Percentiles rank a stretch among this genome's conserved stretches.
These are phyloP conservation scores for Tethea ocularis DNA, from an alignment of 2,888 invertebrate genomes.

Conservation along the genomic window DNA sequence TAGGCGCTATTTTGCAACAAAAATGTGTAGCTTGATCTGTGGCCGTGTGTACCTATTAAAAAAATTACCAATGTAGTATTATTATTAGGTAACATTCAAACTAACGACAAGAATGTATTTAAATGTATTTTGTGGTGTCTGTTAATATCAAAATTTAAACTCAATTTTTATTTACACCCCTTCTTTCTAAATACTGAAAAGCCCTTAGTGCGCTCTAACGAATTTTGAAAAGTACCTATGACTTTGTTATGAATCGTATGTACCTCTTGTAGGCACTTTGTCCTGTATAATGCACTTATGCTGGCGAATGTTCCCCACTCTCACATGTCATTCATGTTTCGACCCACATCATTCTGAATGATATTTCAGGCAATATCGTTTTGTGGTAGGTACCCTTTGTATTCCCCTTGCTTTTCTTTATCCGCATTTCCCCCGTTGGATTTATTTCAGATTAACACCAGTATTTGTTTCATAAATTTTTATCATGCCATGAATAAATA, in stretches of 20 bases:
- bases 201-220: not conserved
- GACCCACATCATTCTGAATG: slow-evolving; percentile 15
- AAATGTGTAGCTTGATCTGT: too few species aligned
- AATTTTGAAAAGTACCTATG: not conserved
- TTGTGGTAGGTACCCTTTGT: slow-evolving; percentile 7
- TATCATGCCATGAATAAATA: slow-evolving; percentile 3
- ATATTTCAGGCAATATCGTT: slow-evolving; percentile 14
- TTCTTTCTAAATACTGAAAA: too few species aligned
- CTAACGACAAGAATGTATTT: too few species aligned
- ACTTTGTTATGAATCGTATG: not conserved
- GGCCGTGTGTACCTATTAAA: too few species aligned
- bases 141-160: too few species aligned
- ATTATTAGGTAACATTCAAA: too few species aligned
- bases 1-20: too few species aligned
- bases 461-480: slow-evolving; percentile 3
- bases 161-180: too few species aligned
- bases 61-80: too few species aligned
- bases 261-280: slow-evolving; percentile 7
- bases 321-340: slow-evolving; percentile 13
- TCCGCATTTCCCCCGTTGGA: slow-evolving; percentile 9
- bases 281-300: slow-evolving; percentile 11
- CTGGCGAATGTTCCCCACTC: slow-evolving; percentile 13
- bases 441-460: slow-evolving; percentile 8
- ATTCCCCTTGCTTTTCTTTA: not conserved
- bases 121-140: too few species aligned